Evolutionary conservation across 2,797 vertebrate species (phyloP), one percentile per base, ranked within the genome.

Genomic region (Triplophysa bombifrons): DNA sequence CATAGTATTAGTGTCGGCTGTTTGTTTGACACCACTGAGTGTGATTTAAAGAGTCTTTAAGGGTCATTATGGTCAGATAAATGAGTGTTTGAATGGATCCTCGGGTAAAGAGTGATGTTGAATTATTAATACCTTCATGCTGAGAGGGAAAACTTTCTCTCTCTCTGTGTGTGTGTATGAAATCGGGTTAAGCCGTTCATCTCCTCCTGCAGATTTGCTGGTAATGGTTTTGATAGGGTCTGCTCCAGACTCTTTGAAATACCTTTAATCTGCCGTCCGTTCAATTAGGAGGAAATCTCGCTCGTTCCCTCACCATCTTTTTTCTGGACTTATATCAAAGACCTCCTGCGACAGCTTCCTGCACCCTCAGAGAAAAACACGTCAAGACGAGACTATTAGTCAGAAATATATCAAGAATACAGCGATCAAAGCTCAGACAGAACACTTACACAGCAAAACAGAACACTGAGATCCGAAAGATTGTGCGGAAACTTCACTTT

Each of bases 81-180:
- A 71, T 51, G 46, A 20, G 2, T 17, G 11, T n/a, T 79, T 65
- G 48, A 72, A 30, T 22, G 25, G 60, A 68, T 72, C 60, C 68
- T 65, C 19, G 68, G 70, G 76, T 72, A 51, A 80, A 84, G 70
- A 71, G 69, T 74, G 27, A 58, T 50, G 82, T 20, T 84, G 78
- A 82, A 84, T 81, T 76, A 82, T 86, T 86, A 85, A 85, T 75
- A 58, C 72, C 65, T 30, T 22, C 78, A 60, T 48, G 72, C 80
- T 78, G 77, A 46, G 82, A 70, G 53, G 30, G 68, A 61, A 79
- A 60, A 68, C 76, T 68, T 48, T 46, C 2, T 27, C 25, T 27
- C 3, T 27, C 2, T 2, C 48, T 75, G 30, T 70, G 27, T 70
- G 17, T 22, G 56, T 14, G 19, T 72, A 53, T 84, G 38, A 58